These are phyloP conservation scores for Oceanites oceanicus DNA, from an alignment of 2,113 vertebrate genomes.

Conservation along the genomic window DNA sequence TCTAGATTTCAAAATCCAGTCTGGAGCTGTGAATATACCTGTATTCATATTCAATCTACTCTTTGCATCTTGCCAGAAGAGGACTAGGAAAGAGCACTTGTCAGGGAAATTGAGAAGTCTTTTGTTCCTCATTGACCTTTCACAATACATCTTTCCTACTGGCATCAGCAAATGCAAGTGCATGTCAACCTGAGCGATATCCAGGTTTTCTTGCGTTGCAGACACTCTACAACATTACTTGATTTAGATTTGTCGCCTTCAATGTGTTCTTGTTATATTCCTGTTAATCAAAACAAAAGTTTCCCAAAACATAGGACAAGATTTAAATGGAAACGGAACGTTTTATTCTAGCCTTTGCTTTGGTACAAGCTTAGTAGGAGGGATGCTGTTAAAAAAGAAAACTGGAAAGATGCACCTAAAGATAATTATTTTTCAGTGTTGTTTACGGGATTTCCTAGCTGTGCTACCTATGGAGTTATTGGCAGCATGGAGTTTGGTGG, in stretches of 20 bases:
- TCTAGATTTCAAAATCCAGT: neutral
- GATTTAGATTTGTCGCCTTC: neutral
- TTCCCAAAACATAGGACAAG: neutral
- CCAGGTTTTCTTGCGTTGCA: neutral
- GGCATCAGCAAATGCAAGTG: neutral
- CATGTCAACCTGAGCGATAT: fast-evolving
- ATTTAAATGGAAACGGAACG: neutral
- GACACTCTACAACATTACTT: neutral
- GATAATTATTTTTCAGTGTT: neutral
- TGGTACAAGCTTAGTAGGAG: neutral
- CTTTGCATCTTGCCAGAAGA: neutral
- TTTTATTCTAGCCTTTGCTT: neutral
- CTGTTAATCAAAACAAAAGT: neutral
- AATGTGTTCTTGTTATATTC: neutral
- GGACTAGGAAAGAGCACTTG: neutral
- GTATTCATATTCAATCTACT: neutral
- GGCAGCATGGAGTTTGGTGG: neutral
- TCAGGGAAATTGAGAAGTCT: neutral
- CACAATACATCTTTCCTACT: neutral
- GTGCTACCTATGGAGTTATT: neutral
- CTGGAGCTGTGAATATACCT: neutral
- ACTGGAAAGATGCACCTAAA: neutral
- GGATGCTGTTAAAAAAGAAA: neutral
- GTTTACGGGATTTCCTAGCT: neutral
- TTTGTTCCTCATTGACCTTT: neutral